phyloP scores from a whole-genome alignment of 2,113 vertebrate genomes.

The Sturnus vulgaris region DNA sequence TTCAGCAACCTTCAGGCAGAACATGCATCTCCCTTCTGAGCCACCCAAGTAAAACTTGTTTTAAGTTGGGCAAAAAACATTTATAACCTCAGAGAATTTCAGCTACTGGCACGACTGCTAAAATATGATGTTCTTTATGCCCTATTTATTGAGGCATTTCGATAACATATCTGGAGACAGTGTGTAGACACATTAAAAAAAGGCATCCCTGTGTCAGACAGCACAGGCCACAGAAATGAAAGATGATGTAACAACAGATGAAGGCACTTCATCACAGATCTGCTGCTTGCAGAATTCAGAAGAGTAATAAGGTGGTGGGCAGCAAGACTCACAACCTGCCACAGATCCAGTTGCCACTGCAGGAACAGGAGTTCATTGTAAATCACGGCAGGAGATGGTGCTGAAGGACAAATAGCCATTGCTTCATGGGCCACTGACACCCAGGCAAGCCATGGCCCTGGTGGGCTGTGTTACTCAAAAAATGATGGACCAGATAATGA shows the following conservation, averaged over 20 bases:
- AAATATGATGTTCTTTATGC: background rate
- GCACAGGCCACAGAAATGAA: background rate
- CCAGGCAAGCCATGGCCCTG: accelerated
- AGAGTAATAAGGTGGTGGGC: constrained; percentile 38
- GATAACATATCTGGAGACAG: background rate
- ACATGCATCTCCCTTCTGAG: background rate
- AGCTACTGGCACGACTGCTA: background rate
- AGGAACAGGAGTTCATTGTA: background rate
- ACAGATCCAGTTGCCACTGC: background rate
- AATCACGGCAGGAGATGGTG: background rate
- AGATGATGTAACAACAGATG: constrained; percentile 2
- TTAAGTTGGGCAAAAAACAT: background rate
- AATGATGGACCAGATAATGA: background rate
- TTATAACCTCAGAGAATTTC: background rate
- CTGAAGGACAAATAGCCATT: constrained; percentile 55
- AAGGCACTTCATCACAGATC: constrained; percentile 29
- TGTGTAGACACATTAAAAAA: background rate
- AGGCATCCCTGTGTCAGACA: constrained; percentile 22
- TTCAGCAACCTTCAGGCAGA: background rate
- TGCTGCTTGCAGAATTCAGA: background rate
- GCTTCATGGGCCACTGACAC: constrained; percentile 35
- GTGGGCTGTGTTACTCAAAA: background rate
- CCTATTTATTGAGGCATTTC: background rate
- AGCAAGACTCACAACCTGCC: constrained; percentile 38
- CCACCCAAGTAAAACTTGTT: background rate